phyloP scores from a whole-genome alignment of 2,113 vertebrate species.

The Albula goreensis region DNA sequence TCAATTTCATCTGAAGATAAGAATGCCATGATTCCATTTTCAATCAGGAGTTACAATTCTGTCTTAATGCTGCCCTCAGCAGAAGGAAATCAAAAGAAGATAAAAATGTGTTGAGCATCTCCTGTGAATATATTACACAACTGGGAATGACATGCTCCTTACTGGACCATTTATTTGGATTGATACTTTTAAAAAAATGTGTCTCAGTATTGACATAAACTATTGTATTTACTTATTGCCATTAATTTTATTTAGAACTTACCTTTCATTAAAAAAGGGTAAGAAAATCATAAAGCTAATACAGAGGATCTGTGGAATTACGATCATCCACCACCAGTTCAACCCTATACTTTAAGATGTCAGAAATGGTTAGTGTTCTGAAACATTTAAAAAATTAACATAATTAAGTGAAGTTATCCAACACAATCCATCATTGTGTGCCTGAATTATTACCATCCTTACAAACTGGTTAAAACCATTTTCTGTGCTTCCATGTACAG shows the following conservation, averaged over 20 bases:
- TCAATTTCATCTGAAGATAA: constrained; percentile 62
- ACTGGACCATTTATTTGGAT: constrained; percentile 16
- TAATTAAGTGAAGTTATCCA: background rate
- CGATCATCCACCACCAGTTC: background rate
- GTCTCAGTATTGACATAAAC: background rate
- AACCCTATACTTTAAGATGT: background rate
- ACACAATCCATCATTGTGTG: background rate
- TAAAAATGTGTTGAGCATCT: background rate
- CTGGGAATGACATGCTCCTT: background rate
- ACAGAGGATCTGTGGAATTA: background rate
- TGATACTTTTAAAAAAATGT: background rate
- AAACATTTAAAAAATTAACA: background rate
- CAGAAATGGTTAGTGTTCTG: background rate
- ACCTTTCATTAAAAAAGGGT: background rate
- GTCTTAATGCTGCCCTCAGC: background rate
- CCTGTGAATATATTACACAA: constrained; percentile 6
- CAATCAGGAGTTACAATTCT: constrained; percentile 27
- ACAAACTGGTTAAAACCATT: background rate
- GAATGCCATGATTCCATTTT: constrained; percentile 60
- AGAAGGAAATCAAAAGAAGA: background rate
- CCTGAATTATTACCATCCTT: background rate
- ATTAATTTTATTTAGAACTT: background rate
- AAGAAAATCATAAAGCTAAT: background rate
- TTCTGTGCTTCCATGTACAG: background rate
- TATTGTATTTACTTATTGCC: background rate